phyloP scores from a whole-genome alignment of 1,140 invertebrate species.

The Philaenus spumarius region DNA sequence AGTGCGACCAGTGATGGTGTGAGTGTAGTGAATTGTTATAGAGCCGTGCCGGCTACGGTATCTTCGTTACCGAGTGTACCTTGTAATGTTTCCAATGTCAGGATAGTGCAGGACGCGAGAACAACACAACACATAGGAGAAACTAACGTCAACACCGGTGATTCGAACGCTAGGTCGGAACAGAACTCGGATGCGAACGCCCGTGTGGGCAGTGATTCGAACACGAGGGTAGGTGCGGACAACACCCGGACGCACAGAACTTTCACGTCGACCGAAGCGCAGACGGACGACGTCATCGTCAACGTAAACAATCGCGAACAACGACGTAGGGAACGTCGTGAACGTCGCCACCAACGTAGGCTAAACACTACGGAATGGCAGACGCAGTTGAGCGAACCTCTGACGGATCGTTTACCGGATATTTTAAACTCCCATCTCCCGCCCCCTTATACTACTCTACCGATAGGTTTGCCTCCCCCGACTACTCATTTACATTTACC shows the following conservation, averaged over 20 bases:
- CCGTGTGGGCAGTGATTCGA: too few species aligned
- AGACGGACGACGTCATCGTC: slow-evolving; percentile 34
- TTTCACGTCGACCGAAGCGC: slow-evolving; percentile 37
- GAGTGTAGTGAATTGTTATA: slow-evolving; percentile 19
- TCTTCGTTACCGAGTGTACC: slow-evolving; percentile 23
- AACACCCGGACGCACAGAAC: slow-evolving; percentile 22
- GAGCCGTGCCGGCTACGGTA: slow-evolving; percentile 15
- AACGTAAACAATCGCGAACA: slow-evolving; percentile 26
- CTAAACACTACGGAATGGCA: neutral
- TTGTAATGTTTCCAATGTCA: slow-evolving; percentile 20
- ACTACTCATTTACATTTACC: slow-evolving; percentile 19
- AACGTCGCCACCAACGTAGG: slow-evolving; percentile 25
- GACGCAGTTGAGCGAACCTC: neutral
- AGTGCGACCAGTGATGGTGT: slow-evolving; percentile 12
- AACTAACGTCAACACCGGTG: too few species aligned
- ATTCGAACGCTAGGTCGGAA: too few species aligned
- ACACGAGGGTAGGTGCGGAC: too few species aligned
- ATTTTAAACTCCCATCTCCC: slow-evolving; percentile 46
- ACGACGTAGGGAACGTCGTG: slow-evolving; percentile 30
- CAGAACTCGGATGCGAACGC: too few species aligned
- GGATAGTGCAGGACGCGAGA: slow-evolving; percentile 1
- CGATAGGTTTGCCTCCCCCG: slow-evolving; percentile 29
- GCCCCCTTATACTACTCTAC: slow-evolving; percentile 41
- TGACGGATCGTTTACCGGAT: slow-evolving; percentile 40
- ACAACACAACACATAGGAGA: too few species aligned